Evolutionary conservation across 2,797 vertebrate species (phyloP), one percentile per base, ranked within the genome.

Genomic region (Chaetodon trifasciatus): DNA sequence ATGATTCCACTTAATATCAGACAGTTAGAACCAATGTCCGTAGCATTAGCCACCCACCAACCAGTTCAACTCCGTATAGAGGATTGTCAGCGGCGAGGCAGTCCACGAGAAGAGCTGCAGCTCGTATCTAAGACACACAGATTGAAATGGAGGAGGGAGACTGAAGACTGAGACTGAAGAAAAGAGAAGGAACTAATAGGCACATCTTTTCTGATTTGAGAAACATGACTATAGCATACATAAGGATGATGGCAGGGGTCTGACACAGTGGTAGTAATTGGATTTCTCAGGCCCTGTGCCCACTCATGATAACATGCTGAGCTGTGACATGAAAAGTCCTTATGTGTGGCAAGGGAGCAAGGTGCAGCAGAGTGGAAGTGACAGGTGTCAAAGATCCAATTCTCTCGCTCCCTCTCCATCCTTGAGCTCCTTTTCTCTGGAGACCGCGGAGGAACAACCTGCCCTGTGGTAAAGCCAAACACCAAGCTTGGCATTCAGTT

Each of bases 301-400:
- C 90, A 91, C 92, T 95, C 81, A 70, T 89, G 91, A 92, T 91
- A 92, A 86, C 94, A 94, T 82, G 90, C 91, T 91, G 93, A 88
- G 93, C 89, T 91, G 90, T 94, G 93, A 94, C 93, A 95, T 92
- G 92, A 91, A 95, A 95, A 91, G 91, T 89, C 89, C 92, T 94
- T 94, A 93, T 93, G 90, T 90, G 92, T 91, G 90, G 92, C 87
- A 81, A 89, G 88, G 81, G 86, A 93, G 89, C 86, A 90, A 90
- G 90, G 93, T 90, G 91, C 89, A 92, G 90, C 82, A 77, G 81
- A 91, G 92, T 90, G 91, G 91, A 95, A 93, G 94, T 92, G 91
- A 93, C 94, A 94, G 90, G 92, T 95, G 92, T 92, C 93, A 92
- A 93, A 87, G 89, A 95, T 91, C 90, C 91, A 91, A 93, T 93